phyloP scores from a whole-genome alignment of 2,888 invertebrate genomes.

The Pyrgus malvae region DNA sequence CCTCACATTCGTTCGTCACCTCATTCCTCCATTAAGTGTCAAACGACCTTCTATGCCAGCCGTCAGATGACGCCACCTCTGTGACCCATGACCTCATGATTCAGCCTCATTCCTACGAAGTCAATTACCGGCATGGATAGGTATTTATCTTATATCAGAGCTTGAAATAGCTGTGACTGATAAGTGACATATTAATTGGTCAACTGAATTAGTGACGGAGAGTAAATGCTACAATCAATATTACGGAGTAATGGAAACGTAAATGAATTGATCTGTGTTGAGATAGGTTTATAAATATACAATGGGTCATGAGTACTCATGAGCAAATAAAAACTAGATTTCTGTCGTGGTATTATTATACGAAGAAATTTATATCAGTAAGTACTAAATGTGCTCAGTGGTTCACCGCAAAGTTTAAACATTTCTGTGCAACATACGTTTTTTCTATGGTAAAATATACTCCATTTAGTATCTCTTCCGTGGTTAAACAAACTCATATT shows the following conservation, averaged over 20 bases:
- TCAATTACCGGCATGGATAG: conserved; percentile 12
- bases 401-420: too few relatives aligned
- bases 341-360: too few relatives aligned
- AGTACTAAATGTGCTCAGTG: too few relatives aligned
- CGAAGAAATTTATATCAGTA: too few relatives aligned
- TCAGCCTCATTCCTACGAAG: conserved; percentile 30
- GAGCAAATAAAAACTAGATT: too few relatives aligned
- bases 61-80: conserved; percentile 33
- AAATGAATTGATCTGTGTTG: neutral
- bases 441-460: too few relatives aligned
- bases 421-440: too few relatives aligned
- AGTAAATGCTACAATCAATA: neutral
- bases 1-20: neutral
- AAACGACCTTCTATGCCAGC: neutral
- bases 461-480: too few relatives aligned
- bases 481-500: too few relatives aligned
- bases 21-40: neutral
- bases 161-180: conserved; percentile 19
- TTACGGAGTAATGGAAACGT: neutral
- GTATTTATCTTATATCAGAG: conserved; percentile 17
- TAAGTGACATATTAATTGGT: conserved; percentile 11
- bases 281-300: too few relatives aligned
- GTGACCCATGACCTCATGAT: conserved; percentile 36
- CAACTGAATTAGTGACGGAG: neutral
- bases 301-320: too few relatives aligned